Evolutionary conservation across 2,888 invertebrate genomes (phyloP).

Genomic region (Euplexia lucipara): DNA sequence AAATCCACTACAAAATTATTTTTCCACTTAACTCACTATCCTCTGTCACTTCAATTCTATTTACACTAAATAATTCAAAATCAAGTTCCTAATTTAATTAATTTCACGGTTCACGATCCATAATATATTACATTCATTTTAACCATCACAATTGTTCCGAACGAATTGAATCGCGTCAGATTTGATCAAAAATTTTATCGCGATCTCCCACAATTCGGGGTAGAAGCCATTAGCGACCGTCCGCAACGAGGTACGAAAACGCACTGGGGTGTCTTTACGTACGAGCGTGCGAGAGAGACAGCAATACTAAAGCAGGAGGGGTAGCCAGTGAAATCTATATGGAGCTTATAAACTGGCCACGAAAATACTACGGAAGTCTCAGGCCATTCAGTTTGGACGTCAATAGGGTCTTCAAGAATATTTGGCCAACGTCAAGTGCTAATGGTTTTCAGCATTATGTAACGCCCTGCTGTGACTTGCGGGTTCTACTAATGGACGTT

Average conservation of each 20-base stretch:
- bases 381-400: slow-evolving; percentile 66
- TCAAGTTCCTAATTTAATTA: slow-evolving; percentile 32
- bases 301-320: slow-evolving; percentile 69
- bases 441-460: slow-evolving; percentile 59
- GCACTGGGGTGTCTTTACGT: slow-evolving; percentile 78
- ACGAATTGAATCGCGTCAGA: slow-evolving; percentile 41
- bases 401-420: slow-evolving; percentile 65
- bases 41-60: slow-evolving; percentile 55
- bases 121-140: slow-evolving; percentile 33
- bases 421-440: slow-evolving; percentile 58
- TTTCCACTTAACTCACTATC: slow-evolving; percentile 55
- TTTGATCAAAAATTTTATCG: slow-evolving; percentile 59
- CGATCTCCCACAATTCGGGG: slow-evolving; percentile 63
- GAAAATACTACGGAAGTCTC: slow-evolving; percentile 71
- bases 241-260: slow-evolving; percentile 71
- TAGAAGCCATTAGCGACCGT: slow-evolving; percentile 64
- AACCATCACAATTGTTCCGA: slow-evolving; percentile 55
- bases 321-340: slow-evolving; percentile 78
- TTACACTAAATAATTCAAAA: slow-evolving; percentile 44
- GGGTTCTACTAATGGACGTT: slow-evolving; percentile 40
- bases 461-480: slow-evolving; percentile 37
- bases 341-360: slow-evolving; percentile 75
- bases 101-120: slow-evolving; percentile 47
- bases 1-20: slow-evolving; percentile 54
- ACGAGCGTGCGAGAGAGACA: slow-evolving; percentile 74